Evolutionary conservation across 2,888 invertebrate genomes (phyloP).

Genomic region (Leptopterna dolabrata): DNA sequence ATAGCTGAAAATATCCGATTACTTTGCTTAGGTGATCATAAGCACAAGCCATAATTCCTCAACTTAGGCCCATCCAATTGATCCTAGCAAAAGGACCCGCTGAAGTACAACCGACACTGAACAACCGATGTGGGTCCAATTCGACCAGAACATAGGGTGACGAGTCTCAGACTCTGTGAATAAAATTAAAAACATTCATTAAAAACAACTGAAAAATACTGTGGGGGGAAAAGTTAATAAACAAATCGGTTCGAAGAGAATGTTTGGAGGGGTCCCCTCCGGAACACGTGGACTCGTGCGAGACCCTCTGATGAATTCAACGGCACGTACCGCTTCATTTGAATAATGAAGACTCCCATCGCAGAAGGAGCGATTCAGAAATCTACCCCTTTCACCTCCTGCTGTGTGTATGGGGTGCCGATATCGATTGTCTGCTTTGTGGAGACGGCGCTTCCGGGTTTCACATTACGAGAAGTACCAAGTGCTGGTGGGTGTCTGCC

Average conservation of each 20-base stretch:
- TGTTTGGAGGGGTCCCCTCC: background rate
- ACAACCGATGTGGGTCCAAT: no score
- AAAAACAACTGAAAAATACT: no score
- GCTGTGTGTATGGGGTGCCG: background rate
- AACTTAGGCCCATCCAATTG: no score
- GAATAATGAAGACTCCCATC: slow-evolving; percentile 27
- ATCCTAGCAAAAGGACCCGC: no score
- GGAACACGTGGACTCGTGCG: background rate
- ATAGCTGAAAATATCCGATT: no score
- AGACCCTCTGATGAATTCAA: slow-evolving; percentile 23
- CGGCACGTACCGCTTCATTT: slow-evolving; percentile 38
- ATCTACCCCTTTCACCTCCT: background rate
- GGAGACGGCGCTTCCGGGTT: background rate
- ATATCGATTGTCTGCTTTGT: background rate
- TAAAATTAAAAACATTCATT: background rate
- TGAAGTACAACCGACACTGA: no score
- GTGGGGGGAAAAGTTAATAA: no score
- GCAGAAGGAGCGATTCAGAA: background rate
- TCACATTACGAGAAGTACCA: background rate
- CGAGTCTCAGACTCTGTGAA: no score
- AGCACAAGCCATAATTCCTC: no score
- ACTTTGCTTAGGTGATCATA: no score
- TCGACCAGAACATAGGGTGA: background rate
- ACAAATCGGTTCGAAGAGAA: background rate
- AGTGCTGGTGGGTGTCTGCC: background rate